Conservation (phyloP, 1,140 invertebrate genomes). For the Rhyzopertha dominica region DNA sequence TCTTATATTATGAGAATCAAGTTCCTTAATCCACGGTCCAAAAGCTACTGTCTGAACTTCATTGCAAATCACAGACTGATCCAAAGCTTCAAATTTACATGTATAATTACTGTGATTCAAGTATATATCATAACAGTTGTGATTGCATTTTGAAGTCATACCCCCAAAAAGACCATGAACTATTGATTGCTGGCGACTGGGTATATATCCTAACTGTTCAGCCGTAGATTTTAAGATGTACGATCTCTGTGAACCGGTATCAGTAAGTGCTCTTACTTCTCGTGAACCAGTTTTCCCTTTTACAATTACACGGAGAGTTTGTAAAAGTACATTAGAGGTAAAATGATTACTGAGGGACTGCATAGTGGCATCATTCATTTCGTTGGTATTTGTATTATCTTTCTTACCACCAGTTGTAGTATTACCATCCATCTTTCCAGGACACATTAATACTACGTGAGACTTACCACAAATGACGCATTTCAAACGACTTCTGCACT, state of each 20-base stretch:
- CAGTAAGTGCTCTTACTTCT: conserved; percentile 10
- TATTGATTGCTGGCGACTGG: conserved; percentile 4
- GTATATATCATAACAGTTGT: conserved; percentile 9
- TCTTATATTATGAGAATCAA: conserved; percentile 5
- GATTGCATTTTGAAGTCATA: background rate
- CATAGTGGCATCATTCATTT: too few relatives aligned
- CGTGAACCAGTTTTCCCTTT: too few relatives aligned
- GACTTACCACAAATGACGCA: too few relatives aligned
- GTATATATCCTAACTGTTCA: background rate
- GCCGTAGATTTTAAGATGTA: conserved; percentile 12
- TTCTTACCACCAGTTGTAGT: too few relatives aligned
- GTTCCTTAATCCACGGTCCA: conserved; percentile 14
- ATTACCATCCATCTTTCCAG: too few relatives aligned
- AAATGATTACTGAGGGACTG: too few relatives aligned
- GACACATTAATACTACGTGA: too few relatives aligned
- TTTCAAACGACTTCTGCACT: too few relatives aligned
- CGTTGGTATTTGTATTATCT: too few relatives aligned
- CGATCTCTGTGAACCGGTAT: conserved; percentile 12
- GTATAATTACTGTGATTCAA: conserved; percentile 4
- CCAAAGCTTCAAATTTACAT: conserved; percentile 15
- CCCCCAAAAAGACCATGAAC: conserved; percentile 10
- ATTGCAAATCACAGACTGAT: conserved; percentile 12
- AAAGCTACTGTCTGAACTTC: conserved; percentile 1
- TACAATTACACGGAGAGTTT: conserved; percentile 4
- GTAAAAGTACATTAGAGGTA: conserved; percentile 7